A percentile compares a stretch with the other conserved stretches of the same genome.
Conservation (phyloP, 2,888 invertebrate genomes). For the Phyllotreta striolata region DNA sequence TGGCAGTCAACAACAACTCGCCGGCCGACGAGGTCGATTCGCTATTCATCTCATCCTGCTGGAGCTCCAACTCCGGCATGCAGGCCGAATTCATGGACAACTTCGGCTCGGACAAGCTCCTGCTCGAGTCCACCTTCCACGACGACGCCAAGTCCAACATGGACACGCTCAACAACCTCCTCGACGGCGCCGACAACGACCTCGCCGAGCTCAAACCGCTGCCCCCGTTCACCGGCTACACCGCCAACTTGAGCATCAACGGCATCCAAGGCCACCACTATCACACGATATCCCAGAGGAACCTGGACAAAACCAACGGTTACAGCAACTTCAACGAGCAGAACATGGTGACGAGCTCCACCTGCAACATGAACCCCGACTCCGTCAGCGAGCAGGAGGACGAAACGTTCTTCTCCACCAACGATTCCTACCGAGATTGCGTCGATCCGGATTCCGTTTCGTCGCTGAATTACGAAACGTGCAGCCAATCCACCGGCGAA, state of each 20-base stretch:
- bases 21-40: slow-evolving; percentile 70
- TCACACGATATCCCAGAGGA: slow-evolving; percentile 81
- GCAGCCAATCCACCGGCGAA: slow-evolving; percentile 62
- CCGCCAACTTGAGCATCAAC: slow-evolving; percentile 85
- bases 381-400: slow-evolving; percentile 61
- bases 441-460: slow-evolving; percentile 68
- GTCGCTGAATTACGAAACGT: slow-evolving; percentile 63
- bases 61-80: slow-evolving; percentile 64
- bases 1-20: slow-evolving; percentile 59
- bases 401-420: slow-evolving; percentile 63
- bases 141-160: slow-evolving; percentile 62
- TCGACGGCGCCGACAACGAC: not conserved
- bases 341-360: slow-evolving; percentile 78
- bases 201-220: slow-evolving; percentile 85
- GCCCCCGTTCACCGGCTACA: slow-evolving; percentile 87
- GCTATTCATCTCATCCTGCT: slow-evolving; percentile 76
- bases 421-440: slow-evolving; percentile 60
- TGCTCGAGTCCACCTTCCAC: slow-evolving; percentile 63
- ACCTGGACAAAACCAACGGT: slow-evolving; percentile 77
- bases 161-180: slow-evolving; percentile 67
- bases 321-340: slow-evolving; percentile 68
- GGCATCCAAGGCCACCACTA: slow-evolving; percentile 89
- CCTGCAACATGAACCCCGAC: slow-evolving; percentile 66
- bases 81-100: slow-evolving; percentile 51
- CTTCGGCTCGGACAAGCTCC: slow-evolving; percentile 63